A percentile compares a stretch with the other conserved stretches of the same genome.
Evolutionary conservation across 2,113 vertebrate species (phyloP).

Genomic region (Eonycteris spelaea): DNA sequence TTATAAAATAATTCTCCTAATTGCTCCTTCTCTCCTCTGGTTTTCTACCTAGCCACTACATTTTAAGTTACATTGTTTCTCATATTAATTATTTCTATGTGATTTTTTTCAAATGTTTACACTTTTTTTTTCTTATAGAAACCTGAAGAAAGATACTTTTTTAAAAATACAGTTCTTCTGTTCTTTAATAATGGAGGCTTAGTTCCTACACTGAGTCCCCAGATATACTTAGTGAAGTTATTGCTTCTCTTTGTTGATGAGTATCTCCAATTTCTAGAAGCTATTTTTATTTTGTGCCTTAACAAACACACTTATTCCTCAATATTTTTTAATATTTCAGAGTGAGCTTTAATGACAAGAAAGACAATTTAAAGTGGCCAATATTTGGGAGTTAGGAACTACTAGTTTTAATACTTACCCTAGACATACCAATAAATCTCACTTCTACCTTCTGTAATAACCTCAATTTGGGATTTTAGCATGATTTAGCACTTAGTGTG

Average conservation of each 20-base stretch:
- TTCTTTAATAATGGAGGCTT: background rate
- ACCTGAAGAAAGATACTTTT: background rate
- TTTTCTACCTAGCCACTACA: background rate
- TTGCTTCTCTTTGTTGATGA: background rate
- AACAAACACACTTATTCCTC: background rate
- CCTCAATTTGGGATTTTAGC: background rate
- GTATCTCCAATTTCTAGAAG: background rate
- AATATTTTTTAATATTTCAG: background rate
- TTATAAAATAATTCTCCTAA: too few species aligned
- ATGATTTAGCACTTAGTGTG: background rate
- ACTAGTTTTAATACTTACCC: background rate
- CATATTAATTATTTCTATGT: background rate
- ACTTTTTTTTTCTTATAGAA: background rate
- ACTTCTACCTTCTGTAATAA: background rate
- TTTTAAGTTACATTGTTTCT: background rate
- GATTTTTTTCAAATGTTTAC: background rate
- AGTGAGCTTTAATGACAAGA: background rate
- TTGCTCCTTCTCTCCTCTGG: too few species aligned
- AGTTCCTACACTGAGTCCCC: background rate
- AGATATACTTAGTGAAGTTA: background rate
- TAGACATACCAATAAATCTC: background rate
- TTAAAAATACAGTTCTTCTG: background rate
- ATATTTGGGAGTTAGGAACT: background rate
- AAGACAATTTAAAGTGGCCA: background rate
- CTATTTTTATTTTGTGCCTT: background rate